Percentiles rank a stretch among this genome's conserved stretches.
Conservation (phyloP, 1,140 invertebrate species). For the Prorops nasuta region DNA sequence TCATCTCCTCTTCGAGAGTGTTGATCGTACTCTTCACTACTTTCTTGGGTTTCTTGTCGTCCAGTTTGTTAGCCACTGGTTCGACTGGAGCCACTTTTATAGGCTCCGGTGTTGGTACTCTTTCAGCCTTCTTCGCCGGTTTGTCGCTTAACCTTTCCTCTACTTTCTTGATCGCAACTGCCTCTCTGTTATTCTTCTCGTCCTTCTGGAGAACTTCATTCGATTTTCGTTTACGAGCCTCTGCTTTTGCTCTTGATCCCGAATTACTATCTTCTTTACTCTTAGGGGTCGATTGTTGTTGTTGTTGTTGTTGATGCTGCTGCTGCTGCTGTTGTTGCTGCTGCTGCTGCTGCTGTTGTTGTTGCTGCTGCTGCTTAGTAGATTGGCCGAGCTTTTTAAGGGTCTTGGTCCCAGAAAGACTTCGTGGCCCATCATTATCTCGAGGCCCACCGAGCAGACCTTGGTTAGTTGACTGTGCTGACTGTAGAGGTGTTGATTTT, state of each 20-base stretch:
- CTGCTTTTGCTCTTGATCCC: slow-evolving; percentile 48
- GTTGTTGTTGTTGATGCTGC: too few relatives aligned
- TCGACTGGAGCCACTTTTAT: slow-evolving; percentile 27
- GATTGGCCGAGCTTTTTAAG: slow-evolving; percentile 42
- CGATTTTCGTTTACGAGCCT: slow-evolving; percentile 60
- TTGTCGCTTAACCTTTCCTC: slow-evolving; percentile 63
- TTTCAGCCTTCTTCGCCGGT: slow-evolving; percentile 18
- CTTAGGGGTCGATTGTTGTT: slow-evolving; percentile 30
- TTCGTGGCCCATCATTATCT: slow-evolving; percentile 57
- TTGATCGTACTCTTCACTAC: slow-evolving; percentile 39
- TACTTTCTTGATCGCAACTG: slow-evolving; percentile 68
- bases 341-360: slow-evolving; percentile 16
- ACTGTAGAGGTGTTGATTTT: slow-evolving; percentile 41
- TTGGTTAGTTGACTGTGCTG: slow-evolving; percentile 51
- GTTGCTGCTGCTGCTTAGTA: slow-evolving; percentile 33
- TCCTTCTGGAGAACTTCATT: slow-evolving; percentile 53
- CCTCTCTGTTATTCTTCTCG: slow-evolving; percentile 61
- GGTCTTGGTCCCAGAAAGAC: slow-evolving; percentile 50
- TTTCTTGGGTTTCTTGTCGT: slow-evolving; percentile 36
- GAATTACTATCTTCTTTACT: slow-evolving; percentile 31
- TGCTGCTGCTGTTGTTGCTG: too few relatives aligned
- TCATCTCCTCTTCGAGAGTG: slow-evolving; percentile 60
- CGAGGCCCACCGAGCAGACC: slow-evolving; percentile 51
- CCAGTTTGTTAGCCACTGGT: too few relatives aligned
- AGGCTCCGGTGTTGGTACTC: slow-evolving; percentile 10